Percentiles rank a stretch among this genome's conserved stretches.
Conservation (phyloP, 2,888 invertebrate species). For the Drosophila koepferae region DNA sequence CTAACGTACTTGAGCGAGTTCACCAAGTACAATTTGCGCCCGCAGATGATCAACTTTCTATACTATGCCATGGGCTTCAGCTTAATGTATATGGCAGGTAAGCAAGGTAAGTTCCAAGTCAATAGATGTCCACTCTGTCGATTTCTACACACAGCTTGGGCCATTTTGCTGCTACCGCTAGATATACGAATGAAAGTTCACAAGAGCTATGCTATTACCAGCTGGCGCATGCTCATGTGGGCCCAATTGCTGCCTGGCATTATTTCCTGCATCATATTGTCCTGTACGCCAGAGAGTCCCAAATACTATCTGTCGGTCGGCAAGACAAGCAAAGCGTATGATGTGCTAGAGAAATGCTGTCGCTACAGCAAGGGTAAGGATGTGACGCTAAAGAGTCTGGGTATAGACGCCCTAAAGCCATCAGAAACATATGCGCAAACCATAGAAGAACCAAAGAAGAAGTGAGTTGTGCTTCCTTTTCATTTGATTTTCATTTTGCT, state of each 20-base stretch:
- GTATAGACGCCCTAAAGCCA: not conserved
- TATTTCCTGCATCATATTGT: constrained; percentile 11
- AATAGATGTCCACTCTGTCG: not conserved
- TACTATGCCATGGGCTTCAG: constrained; percentile 33
- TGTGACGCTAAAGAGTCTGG: constrained; percentile 18
- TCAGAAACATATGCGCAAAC: accelerated
- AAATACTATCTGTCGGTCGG: constrained; percentile 39
- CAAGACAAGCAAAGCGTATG: constrained; percentile 17
- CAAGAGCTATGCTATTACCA: not conserved
- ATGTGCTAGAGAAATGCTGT: constrained; percentile 32
- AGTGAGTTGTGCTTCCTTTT: constrained; percentile 13
- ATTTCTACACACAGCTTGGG: constrained; percentile 14
- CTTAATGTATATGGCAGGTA: constrained; percentile 47
- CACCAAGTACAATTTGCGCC: constrained; percentile 24
- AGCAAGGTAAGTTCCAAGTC: constrained; percentile 4
- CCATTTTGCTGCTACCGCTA: constrained; percentile 17
- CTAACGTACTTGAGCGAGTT: constrained; percentile 50
- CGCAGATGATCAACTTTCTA: constrained; percentile 16
- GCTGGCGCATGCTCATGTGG: constrained; percentile 41
- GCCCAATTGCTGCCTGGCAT: constrained; percentile 39
- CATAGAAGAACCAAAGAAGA: not conserved
- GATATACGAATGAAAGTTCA: constrained; percentile 5
- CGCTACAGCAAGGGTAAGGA: constrained; percentile 43
- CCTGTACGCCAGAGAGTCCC: constrained; percentile 45
- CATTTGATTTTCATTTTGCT: not conserved